These are phyloP conservation scores for Peribatodes rhomboidaria DNA, from an alignment of 2,888 invertebrate species.

Conservation along the genomic window DNA sequence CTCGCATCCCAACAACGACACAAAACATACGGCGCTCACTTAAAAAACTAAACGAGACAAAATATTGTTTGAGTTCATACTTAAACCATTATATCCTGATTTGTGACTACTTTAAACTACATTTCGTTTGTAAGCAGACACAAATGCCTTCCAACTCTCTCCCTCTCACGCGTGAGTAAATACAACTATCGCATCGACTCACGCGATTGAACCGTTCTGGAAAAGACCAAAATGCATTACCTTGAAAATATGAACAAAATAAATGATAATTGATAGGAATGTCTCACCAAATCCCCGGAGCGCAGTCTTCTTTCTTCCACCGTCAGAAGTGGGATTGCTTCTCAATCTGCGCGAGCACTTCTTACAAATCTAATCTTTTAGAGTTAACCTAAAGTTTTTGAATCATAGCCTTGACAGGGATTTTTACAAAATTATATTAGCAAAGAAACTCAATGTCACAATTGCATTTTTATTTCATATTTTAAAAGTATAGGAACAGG, in stretches of 20 bases:
- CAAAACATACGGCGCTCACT: slow-evolving; percentile 57
- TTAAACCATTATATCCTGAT: slow-evolving; percentile 62
- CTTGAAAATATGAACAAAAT: slow-evolving; percentile 58
- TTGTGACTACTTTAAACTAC: slow-evolving; percentile 33
- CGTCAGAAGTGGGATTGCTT: neutral
- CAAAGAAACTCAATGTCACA: slow-evolving; percentile 17
- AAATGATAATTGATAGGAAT: slow-evolving; percentile 44
- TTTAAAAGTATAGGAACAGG: neutral
- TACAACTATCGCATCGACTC: slow-evolving; percentile 39
- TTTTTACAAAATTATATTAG: neutral
- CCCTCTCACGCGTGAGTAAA: slow-evolving; percentile 45
- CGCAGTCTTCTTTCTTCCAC: slow-evolving; percentile 52
- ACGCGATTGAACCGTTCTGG: slow-evolving; percentile 58
- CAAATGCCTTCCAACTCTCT: slow-evolving; percentile 36
- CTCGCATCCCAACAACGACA: slow-evolving; percentile 31
- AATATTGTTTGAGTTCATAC: slow-evolving; percentile 62
- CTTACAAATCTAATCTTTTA: slow-evolving; percentile 21
- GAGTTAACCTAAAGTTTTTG: slow-evolving; percentile 4
- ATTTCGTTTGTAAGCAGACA: slow-evolving; percentile 31
- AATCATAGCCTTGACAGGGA: slow-evolving; percentile 3
- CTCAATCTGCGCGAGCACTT: slow-evolving; percentile 8
- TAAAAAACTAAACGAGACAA: slow-evolving; percentile 49
- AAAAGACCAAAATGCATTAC: slow-evolving; percentile 81
- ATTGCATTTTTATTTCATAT: neutral
- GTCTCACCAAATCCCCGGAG: slow-evolving; percentile 61